Evolutionary conservation across 30 jellyfish, hydroid and myxozoan genomes (phyloP), one percentile per base, ranked within the genome.

Genomic region (Mastigias papua): DNA sequence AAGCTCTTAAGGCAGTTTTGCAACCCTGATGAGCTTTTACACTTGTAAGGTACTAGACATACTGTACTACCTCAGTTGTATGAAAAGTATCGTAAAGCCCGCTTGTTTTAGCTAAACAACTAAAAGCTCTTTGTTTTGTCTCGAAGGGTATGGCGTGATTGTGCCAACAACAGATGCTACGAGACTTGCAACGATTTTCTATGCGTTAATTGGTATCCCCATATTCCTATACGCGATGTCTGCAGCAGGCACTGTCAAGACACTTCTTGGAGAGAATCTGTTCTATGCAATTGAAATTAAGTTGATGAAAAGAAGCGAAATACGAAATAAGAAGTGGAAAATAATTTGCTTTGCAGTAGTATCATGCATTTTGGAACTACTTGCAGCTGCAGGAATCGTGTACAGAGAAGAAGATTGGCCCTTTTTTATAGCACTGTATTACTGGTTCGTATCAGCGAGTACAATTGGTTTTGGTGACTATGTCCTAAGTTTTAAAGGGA

Each of bases 381-480:
- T 83, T 26, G 65, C 62, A 35, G 54, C 82, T 7, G 42, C 80
- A 2, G 83, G 74, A 19, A 23, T 37, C 28, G 79, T 62, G 22
- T 54, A 57, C 22, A 23, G 30, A 0, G 67, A 69, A 32, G 80
- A 70, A 35, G 66, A 34, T 0, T 83, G 92, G 92, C 20, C 86
- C 51, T 83, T 3, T 29, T 70, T 83, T 51, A 60, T 58, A 32
- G 82, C 81, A 11, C 5, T 83, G 25, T 83, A 83, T 69, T 83
- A 23, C 73, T 83, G 92, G 92, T 83, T 83, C 86, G 63, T 83
- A 32, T 67, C 92, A 7, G 92, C 92, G 16, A 83, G 92, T 46
- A 83, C 92, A 2, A 83, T 83, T n/a, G 92, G 92, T 6, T 83
- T 83, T 54, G 92, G 92, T 3, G 92, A 83, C 80, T 83, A 83